Base-by-base conservation (phyloP, 1,140 invertebrate species). In the Scylla paramamosain region DNA sequence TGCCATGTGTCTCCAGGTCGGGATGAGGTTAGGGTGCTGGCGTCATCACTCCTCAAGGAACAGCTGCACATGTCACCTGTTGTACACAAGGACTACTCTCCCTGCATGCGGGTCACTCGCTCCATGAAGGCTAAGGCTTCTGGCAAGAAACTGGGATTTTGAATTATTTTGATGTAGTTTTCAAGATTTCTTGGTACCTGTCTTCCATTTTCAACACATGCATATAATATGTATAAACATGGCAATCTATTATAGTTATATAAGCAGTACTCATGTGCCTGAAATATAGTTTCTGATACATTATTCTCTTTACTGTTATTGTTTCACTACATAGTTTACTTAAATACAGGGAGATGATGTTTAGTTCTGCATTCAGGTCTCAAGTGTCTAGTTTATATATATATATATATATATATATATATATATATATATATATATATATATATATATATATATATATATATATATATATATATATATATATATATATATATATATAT, bases 81-180 rank as follows among this genome's bases (percentile, higher is more conserved):
- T 0, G 84, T 95, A 0, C 94, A 95, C 83, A 95, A 95, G 52
- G 94, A 95, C 90, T 95, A 95, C 39, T 95, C 94, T 46, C 94
- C 94, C 10, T 95, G 94, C 52, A 95, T 95, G 91, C n/a, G 94
- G 4, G 90, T 95, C 31, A 95, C 94, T n/a, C 52, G 94, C 20
- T 95, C 94, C 29, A 95, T 95, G 94, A 95, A 95, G 52, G 52
- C 94, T 20, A 31, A 45, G 48, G 52, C 25, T 20, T 2, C 4
- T 32, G 29, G 1, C 31, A 31, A 25, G 67, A 77, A 77, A 77
- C 67, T 77, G 67, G n/a, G 67, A 25, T 77, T n/a, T 2, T 77
- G 67, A 25, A 77, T n/a, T 0, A 7, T 77, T 7, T 20, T 77
- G 67, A 77, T n/a, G 52, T 25, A 67, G 59, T n/a, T 77, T n/a